Evolutionary conservation across 2,888 invertebrate species (phyloP), one percentile per base, ranked within the genome.

Genomic region (Drosophila algonquin): DNA sequence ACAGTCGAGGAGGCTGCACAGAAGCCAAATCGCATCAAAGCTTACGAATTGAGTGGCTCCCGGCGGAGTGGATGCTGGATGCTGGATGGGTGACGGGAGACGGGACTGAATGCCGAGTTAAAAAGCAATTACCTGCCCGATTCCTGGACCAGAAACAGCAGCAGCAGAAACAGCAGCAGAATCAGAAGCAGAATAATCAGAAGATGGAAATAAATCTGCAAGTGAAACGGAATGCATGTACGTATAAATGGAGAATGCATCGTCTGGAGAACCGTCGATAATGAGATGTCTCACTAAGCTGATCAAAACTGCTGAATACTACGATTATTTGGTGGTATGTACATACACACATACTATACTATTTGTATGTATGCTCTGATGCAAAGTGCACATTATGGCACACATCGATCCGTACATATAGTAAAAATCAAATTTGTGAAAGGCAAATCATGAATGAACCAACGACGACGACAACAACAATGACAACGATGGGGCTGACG

Each of bases 11-110:
- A 86, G 86, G 89, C 80, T 82, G 84, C 81, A 90, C 90, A 90
- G 90, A 90, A 90, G 90, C 90, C 86, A 86, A 88, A 90, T 90
- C 89, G 87, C 87, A 82, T 84, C 78, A 87, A 80, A 79, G 81
- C 73, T 63, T 72, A 73, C 67, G 76, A 68, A 70, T 77, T 77
- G 76, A 67, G 51, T 81, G 58, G 82, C 85, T 77, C 40, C 59
- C 54, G 85, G 87, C 85, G 64, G 44, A 51, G 24, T 10, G 30
- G 30, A 1, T 30, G 8, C 8, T 10, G 30, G 30, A 1, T 30
- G 8, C 8, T 30, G 30, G 30, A 8, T 8, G 40, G 40, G 6
- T 14, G 27, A 27, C 27, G 7, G 52, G 30, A 63, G 65, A 40
- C 40, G 14, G 14, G 14, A 40, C 44, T 48, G 64, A 59, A 55